A percentile compares a stretch with the other conserved stretches of the same genome.
Evolutionary conservation across 2,113 vertebrate species (phyloP).

Genomic region (Meriones unguiculatus): DNA sequence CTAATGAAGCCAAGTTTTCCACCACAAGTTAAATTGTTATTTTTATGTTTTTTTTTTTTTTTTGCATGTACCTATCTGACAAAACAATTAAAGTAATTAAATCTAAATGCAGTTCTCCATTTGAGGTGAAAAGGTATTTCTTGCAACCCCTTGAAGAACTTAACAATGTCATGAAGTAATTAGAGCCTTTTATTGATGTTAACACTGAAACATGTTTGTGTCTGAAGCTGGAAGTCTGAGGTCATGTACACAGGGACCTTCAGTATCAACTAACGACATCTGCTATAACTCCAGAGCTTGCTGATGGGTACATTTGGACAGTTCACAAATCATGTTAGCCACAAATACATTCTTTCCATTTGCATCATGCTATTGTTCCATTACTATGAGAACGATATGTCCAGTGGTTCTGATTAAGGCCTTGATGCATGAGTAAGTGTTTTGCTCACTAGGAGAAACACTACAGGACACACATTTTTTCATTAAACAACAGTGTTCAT

Average conservation of each 20-base stretch:
- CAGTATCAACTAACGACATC: constrained; percentile 75
- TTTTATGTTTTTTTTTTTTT: constrained; percentile 73
- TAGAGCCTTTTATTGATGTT: constrained; percentile 62
- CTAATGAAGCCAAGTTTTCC: constrained; percentile 28
- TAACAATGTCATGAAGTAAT: constrained; percentile 67
- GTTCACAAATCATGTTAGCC: constrained; percentile 81
- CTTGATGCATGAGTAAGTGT: constrained; percentile 83
- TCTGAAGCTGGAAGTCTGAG: constrained; percentile 59
- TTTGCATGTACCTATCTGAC: constrained; percentile 54
- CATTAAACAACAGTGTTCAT: not conserved
- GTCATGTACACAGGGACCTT: constrained; percentile 67
- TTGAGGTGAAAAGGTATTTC: not conserved
- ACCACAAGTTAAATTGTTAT: constrained; percentile 43
- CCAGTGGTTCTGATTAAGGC: constrained; percentile 79
- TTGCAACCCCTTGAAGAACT: constrained; percentile 50
- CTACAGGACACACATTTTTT: constrained; percentile 55
- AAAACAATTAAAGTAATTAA: constrained; percentile 61
- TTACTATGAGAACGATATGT: constrained; percentile 84
- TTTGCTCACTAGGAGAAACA: constrained; percentile 83
- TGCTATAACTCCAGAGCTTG: constrained; percentile 75
- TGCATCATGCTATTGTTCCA: constrained; percentile 82
- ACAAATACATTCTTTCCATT: constrained; percentile 85
- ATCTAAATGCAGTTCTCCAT: constrained; percentile 51
- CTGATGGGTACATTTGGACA: constrained; percentile 79
- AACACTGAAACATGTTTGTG: constrained; percentile 70